phyloP scores from a whole-genome alignment of 1,140 invertebrate species.

The Aethina tumida region DNA sequence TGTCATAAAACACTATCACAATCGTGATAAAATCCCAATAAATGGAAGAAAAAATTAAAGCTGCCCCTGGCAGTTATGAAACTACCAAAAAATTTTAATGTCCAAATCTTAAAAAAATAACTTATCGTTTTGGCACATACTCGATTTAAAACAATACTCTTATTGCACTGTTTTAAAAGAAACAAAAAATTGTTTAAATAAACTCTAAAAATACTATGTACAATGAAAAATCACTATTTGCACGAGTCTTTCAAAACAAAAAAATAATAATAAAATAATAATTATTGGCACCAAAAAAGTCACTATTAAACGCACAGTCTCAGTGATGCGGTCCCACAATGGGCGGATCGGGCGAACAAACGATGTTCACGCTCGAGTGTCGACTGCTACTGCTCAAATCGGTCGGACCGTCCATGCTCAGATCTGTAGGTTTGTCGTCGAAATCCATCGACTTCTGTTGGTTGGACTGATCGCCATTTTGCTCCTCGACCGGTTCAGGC shows the following conservation, averaged over 20 bases:
- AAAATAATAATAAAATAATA: background rate
- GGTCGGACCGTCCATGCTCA: constrained; percentile 37
- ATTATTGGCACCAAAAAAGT: constrained; percentile 25
- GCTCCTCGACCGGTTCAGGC: constrained; percentile 27
- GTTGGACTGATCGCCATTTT: constrained; percentile 1
- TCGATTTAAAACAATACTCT: constrained; percentile 14
- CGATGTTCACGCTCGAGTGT: constrained; percentile 29
- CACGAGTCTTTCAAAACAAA: constrained; percentile 8
- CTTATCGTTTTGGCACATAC: constrained; percentile 21
- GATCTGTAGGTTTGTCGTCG: constrained; percentile 43
- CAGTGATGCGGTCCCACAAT: constrained; percentile 22
- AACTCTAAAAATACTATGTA: constrained; percentile 17
- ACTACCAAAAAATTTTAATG: constrained; percentile 4
- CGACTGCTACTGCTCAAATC: constrained; percentile 30
- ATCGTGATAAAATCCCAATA: background rate
- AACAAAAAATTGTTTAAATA: constrained; percentile 10
- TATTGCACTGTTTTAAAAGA: constrained; percentile 14
- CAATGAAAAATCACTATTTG: constrained; percentile 13
- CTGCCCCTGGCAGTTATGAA: constrained; percentile 19
- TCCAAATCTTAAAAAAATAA: constrained; percentile 7
- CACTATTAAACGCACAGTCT: constrained; percentile 22
- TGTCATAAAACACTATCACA: background rate
- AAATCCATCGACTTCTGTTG: constrained; percentile 20
- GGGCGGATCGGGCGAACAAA: constrained; percentile 34
- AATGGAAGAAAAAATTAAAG: constrained; percentile 15